These are phyloP conservation scores for Paramormyrops kingsleyae DNA, from an alignment of 2,113 vertebrate species.

Conservation along the genomic window DNA sequence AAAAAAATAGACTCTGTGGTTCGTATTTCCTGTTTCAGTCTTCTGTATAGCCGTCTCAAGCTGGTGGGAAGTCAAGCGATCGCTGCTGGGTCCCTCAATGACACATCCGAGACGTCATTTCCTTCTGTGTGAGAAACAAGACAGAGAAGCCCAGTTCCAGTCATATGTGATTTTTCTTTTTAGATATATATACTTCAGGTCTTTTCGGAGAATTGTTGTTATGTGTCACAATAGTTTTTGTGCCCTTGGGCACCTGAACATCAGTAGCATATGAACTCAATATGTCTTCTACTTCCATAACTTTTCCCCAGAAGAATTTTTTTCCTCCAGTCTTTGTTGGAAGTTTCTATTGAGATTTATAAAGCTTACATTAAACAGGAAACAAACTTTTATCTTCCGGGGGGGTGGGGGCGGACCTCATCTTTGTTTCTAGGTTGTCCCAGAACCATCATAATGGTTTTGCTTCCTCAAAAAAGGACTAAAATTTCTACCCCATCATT, in stretches of 20 bases:
- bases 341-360: neutral
- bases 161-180: neutral
- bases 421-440: neutral
- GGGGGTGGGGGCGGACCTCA: too few species aligned
- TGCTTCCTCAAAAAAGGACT: neutral
- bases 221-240: neutral
- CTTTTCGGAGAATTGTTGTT: neutral
- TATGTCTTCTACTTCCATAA: neutral
- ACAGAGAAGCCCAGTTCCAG: neutral
- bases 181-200: neutral
- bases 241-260: neutral
- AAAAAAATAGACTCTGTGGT: conserved; percentile 62
- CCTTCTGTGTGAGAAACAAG: conserved; percentile 71
- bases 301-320: neutral
- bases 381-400: too few species aligned
- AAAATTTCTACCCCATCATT: neutral
- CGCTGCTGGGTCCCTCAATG: conserved; percentile 60
- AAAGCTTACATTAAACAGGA: too few species aligned
- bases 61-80: neutral
- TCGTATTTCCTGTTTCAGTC: conserved; percentile 39
- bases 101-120: conserved; percentile 93
- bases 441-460: neutral
- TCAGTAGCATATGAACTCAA: neutral
- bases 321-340: neutral
- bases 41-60: conserved; percentile 30